These are phyloP conservation scores for Stenichneumon culpator DNA, from an alignment of 2,888 invertebrate species.

Conservation along the genomic window DNA sequence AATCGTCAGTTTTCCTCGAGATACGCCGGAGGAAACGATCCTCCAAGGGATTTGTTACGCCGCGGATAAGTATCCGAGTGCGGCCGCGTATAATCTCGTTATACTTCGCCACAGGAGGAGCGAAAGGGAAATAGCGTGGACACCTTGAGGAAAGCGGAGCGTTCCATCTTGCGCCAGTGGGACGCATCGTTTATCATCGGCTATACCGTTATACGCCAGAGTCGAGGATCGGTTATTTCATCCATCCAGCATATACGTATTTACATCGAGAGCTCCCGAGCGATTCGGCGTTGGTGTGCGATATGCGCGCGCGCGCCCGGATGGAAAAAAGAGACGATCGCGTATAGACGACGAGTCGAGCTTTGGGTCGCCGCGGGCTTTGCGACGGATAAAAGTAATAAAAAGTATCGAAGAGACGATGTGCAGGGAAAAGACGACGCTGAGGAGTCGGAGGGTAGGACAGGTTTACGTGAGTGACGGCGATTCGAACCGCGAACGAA, in stretches of 20 bases:
- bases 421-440: constrained; percentile 8
- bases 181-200: constrained; percentile 77
- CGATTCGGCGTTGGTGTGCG: constrained; percentile 12
- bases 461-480: constrained; percentile 20
- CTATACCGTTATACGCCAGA: constrained; percentile 45
- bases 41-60: constrained; percentile 56
- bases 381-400: constrained; percentile 51
- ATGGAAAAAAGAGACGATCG: constrained; percentile 36
- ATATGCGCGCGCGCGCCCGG: background rate
- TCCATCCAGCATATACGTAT: constrained; percentile 71
- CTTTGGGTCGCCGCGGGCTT: constrained; percentile 1
- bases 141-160: constrained; percentile 69
- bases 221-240: constrained; percentile 68
- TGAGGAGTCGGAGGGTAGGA: constrained; percentile 4
- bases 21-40: background rate
- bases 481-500: constrained; percentile 27
- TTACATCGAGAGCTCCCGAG: constrained; percentile 50
- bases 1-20: background rate
- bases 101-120: constrained; percentile 35
- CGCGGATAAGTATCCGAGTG: constrained; percentile 37
- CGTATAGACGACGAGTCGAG: constrained; percentile 22
- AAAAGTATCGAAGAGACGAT: constrained; percentile 51
- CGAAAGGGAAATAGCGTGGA: constrained; percentile 41
- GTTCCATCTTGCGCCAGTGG: constrained; percentile 72
- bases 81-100: constrained; percentile 58